These are phyloP conservation scores for Siderastrea radians DNA, from an alignment of 92 coral and sea anemone genomes.

Conservation along the genomic window DNA sequence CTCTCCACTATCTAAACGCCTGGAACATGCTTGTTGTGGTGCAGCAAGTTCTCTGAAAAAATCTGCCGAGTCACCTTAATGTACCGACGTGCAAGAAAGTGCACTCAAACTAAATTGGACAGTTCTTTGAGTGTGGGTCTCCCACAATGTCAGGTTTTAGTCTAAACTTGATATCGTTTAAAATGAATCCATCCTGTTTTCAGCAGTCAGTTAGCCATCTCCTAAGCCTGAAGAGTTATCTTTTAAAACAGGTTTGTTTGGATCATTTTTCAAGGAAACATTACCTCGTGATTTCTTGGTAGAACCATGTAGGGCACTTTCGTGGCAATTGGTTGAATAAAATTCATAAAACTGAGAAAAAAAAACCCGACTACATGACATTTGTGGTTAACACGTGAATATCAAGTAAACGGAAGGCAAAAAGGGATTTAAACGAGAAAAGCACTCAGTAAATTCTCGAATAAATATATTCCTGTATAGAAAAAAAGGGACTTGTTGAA, in stretches of 20 bases:
- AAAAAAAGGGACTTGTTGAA: background rate
- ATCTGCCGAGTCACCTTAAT: no score
- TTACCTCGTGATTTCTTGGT: conserved; percentile 96
- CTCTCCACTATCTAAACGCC: no score
- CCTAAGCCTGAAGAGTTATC: background rate
- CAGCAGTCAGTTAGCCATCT: background rate
- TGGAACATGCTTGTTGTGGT: no score
- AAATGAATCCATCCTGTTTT: no score
- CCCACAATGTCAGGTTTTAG: background rate
- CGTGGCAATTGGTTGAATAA: conserved; percentile 88
- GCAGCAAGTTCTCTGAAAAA: no score
- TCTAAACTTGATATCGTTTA: background rate
- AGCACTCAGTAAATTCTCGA: background rate
- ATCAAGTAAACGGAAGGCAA: background rate
- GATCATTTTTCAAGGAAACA: background rate
- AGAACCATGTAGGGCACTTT: conserved; percentile 86
- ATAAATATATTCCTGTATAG: background rate
- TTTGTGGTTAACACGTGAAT: no score
- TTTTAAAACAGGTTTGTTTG: background rate
- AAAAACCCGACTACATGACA: background rate
- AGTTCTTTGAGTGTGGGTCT: background rate
- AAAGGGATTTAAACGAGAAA: background rate
- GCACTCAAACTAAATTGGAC: background rate
- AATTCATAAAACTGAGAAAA: conserved; percentile 76
- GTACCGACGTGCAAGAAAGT: no score